These are phyloP conservation scores for Drosophila ficusphila DNA, from an alignment of 1,140 invertebrate species.

Conservation along the genomic window DNA sequence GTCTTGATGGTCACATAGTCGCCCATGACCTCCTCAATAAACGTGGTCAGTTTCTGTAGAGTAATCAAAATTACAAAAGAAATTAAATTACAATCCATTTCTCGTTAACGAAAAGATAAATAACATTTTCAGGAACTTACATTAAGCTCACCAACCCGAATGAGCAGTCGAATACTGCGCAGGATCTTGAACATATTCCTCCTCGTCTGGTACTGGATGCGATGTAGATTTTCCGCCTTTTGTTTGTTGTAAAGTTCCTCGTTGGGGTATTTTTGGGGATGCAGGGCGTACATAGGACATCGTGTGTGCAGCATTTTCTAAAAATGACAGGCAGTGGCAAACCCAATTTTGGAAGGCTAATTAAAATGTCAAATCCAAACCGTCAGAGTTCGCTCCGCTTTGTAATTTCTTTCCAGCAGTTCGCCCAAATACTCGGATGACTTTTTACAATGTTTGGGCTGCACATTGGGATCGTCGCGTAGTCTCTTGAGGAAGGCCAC, in stretches of 20 bases:
- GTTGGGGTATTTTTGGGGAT: constrained; percentile 37
- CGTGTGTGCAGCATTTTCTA: constrained; percentile 82
- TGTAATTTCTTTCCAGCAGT: constrained; percentile 46
- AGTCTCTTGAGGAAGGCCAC: constrained; percentile 59
- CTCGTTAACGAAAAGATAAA: too few relatives aligned
- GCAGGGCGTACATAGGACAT: constrained; percentile 56
- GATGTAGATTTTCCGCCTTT: constrained; percentile 54
- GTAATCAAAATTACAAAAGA: too few relatives aligned
- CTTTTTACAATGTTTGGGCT: constrained; percentile 24
- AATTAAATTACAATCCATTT: too few relatives aligned
- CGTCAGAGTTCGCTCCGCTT: constrained; percentile 35
- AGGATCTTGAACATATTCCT: constrained; percentile 71
- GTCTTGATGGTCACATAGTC: constrained; percentile 72
- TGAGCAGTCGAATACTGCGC: constrained; percentile 45
- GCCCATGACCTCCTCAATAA: constrained; percentile 70
- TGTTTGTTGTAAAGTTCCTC: constrained; percentile 26
- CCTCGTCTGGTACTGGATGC: constrained; percentile 73
- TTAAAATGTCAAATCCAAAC: constrained; percentile 6
- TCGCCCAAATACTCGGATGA: constrained; percentile 34
- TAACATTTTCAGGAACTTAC: constrained; percentile 14
- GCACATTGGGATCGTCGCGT: constrained; percentile 46
- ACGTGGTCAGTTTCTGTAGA: constrained; percentile 53
- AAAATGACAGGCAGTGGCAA: neutral
- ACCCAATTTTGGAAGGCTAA: neutral
- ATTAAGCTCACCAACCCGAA: constrained; percentile 13